Percentiles rank a stretch among this genome's conserved stretches.
Evolutionary conservation across 1,140 invertebrate species (phyloP).

Genomic region (Drosophila chauvacae): DNA sequence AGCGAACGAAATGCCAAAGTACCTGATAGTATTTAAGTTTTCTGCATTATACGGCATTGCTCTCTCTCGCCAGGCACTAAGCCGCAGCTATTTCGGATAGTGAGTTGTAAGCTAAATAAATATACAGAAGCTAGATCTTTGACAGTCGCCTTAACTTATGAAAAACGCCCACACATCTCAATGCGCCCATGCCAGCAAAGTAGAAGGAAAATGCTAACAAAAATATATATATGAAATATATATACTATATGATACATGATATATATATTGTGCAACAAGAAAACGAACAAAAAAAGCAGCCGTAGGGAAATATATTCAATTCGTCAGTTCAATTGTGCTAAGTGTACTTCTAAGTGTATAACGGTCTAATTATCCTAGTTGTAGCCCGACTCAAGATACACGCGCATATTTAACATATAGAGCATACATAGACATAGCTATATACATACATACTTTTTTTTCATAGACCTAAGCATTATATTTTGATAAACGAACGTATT

Average conservation of each 20-base stretch:
- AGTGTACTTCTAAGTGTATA: slow-evolving; percentile 80
- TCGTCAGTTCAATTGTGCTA: slow-evolving; percentile 73
- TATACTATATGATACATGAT: neutral
- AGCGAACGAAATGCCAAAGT: slow-evolving; percentile 77
- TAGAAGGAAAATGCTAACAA: neutral
- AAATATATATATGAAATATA: neutral
- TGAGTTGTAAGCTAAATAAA: slow-evolving; percentile 16
- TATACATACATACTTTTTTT: slow-evolving; percentile 50
- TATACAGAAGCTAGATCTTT: slow-evolving; percentile 51
- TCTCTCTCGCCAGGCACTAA: slow-evolving; percentile 20
- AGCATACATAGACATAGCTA: slow-evolving; percentile 35
- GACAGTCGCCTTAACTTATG: slow-evolving; percentile 78
- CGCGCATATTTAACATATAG: slow-evolving; percentile 52
- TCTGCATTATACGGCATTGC: slow-evolving; percentile 29
- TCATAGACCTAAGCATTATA: slow-evolving; percentile 54
- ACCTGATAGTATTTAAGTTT: slow-evolving; percentile 82
- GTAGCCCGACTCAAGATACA: slow-evolving; percentile 44
- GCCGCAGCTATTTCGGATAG: slow-evolving; percentile 17
- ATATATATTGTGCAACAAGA: neutral
- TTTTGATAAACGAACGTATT: slow-evolving; percentile 63
- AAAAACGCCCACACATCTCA: slow-evolving; percentile 59
- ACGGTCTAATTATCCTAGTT: slow-evolving; percentile 73
- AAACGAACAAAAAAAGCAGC: neutral
- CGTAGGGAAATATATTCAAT: slow-evolving; percentile 39
- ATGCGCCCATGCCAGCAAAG: slow-evolving; percentile 10